Percentiles rank a stretch among this genome's conserved stretches.
phyloP scores from a whole-genome alignment of 2,888 invertebrate genomes.

The Eupithecia insigniata region DNA sequence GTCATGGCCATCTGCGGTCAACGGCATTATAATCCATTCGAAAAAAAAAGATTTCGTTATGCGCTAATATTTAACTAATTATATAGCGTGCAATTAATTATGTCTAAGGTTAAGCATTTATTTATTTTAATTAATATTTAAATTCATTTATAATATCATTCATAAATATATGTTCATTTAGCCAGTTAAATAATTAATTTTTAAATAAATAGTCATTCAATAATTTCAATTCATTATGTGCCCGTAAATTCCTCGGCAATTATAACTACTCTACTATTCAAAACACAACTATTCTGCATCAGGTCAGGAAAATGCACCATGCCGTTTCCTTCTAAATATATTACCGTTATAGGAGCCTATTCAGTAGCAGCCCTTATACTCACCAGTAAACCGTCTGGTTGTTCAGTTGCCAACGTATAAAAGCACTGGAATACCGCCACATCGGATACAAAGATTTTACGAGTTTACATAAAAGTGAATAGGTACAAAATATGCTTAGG shows the following conservation, averaged over 20 bases:
- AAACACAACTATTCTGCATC: background rate
- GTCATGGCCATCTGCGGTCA: too few species aligned
- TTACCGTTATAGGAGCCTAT: background rate
- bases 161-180: too few species aligned
- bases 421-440: conserved; percentile 42
- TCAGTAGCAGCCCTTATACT: background rate
- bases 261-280: background rate
- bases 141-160: too few species aligned
- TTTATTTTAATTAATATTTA: too few species aligned
- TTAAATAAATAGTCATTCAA: too few species aligned
- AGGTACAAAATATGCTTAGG: conserved; percentile 32
- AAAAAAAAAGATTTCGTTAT: too few species aligned
- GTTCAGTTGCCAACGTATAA: conserved; percentile 39
- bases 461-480: conserved; percentile 42
- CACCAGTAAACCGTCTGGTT: conserved; percentile 9
- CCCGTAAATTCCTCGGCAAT: background rate
- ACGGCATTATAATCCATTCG: too few species aligned
- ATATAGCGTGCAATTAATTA: too few species aligned
- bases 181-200: too few species aligned
- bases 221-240: too few species aligned
- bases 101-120: too few species aligned
- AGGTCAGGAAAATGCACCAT: background rate
- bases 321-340: background rate
- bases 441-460: conserved; percentile 46
- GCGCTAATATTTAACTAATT: too few species aligned